Evolutionary conservation across 2,888 invertebrate genomes (phyloP), one percentile per base, ranked within the genome.

Genomic region (Raillietiella orientalis): DNA sequence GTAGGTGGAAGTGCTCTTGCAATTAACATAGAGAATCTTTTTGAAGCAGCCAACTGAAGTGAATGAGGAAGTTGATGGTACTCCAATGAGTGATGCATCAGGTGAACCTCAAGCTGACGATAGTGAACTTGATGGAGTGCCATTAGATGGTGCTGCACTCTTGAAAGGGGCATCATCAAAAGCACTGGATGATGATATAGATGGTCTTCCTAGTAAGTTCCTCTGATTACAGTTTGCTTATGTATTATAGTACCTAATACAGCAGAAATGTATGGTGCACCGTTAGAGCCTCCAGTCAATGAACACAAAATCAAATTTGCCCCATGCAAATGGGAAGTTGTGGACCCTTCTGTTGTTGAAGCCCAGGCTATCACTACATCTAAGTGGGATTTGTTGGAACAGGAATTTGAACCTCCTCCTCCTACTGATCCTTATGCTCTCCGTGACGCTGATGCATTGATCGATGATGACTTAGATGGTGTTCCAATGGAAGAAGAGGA

Each of bases 271-370:
- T 37, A 39, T 30, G 38, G 37, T 5, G 30, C 29, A 13, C 37
- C 38, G 11, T 21, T 36, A 16, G 35, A 36, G 6, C 6, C 19
- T 17, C 6, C 6, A 17, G 19, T 8, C 19, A 17, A 17, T 17
- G 19, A 17, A 8, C 6, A 17, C 6, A 6, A 6, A 6, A 17
- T 17, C 19, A 38, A 37, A 24, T 42, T 87, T 51, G 66, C 79
- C 29, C 71, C 74, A 5, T 84, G 84, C 2, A 74, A 79, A 45
- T 93, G 90, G 90, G 87, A 93, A 56, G 71, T 70, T 23, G 72
- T 93, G 14, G 84, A 87, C 49, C 75, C 79, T 14, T 64, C 67
- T 37, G 62, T 67, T 43, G 54, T 62, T 5, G 70, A 71, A 43
- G 66, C 45, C 16, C 49, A 65, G 46, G 74, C 74, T 5, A 69